Base-by-base conservation (phyloP, 1,140 invertebrate species). In the Drosophila carrolli region DNA sequence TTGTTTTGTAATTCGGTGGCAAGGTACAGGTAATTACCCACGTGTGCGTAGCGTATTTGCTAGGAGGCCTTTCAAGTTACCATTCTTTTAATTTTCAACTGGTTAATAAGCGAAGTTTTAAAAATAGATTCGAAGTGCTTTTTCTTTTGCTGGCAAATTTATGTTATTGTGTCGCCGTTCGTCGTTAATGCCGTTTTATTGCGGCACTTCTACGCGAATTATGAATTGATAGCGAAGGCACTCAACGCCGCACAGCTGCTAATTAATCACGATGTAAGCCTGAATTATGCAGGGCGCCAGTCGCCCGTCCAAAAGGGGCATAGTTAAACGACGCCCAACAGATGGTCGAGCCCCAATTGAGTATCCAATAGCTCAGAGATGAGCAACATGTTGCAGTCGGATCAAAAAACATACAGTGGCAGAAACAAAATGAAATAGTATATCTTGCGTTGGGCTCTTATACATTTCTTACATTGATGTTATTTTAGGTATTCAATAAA, bases 201-300 rank as follows among this genome's bases (percentile, higher is more conserved):
- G 54, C 4, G 16, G 41, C 54, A 54, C 75, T 67, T 76, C 75
- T 59, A 54, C 14, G 11, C 48, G 61, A 76, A 53, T 67, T 76
- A 59, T 67, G 73, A 51, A 75, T 65, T 75, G 61, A 79, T 81
- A 56, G 53, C 14, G 47, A 29, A 44, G 62, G 53, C 62, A 75
- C 71, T 75, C 71, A 75, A 65, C 51, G 72, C 71, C 29, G 60
- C 53, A 47, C 47, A 48, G 38, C 70, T 58, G 60, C 44, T 82
- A 83, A 82, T 83, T 82, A 83, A 83, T 78, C 75, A 78, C 58
- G 57, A 63, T 60, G 50, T 57, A 54, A 67, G 51, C 50, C 73
- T 76, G 61, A 67, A 76, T 76, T 67, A 76, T 76, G 61, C 73
- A 76, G 71, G 40, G 56, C 38, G 19, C 38, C 38, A 41, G 38